These are phyloP conservation scores for Aegypius monachus DNA, from an alignment of 2,113 vertebrate species.

Conservation along the genomic window DNA sequence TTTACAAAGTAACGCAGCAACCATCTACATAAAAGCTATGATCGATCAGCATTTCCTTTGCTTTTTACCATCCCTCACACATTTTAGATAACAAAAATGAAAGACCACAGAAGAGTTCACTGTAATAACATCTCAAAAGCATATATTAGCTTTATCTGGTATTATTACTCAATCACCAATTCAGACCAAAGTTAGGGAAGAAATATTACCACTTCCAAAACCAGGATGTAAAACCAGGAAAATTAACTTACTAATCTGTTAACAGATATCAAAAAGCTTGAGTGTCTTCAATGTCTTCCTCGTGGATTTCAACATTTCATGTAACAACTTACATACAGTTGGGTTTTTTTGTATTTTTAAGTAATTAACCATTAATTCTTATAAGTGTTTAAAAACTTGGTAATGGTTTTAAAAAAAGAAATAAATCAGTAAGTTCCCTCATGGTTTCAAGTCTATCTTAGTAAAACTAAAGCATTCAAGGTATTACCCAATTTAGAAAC, in stretches of 20 bases:
- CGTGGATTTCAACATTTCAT: not conserved
- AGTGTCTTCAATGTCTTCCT: not conserved
- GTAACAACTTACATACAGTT: not conserved
- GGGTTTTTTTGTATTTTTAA: not conserved
- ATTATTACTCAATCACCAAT: not conserved
- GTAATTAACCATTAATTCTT: not conserved
- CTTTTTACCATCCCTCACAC: not conserved
- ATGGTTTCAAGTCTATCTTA: not conserved
- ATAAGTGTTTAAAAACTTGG: not conserved
- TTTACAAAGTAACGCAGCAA: not conserved
- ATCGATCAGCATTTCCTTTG: not conserved
- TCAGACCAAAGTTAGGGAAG: not conserved
- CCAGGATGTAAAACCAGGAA: not conserved
- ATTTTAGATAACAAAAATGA: not conserved
- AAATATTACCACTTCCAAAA: not conserved
- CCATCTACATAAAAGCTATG: not conserved
- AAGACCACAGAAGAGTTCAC: not conserved
- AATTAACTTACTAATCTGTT: not conserved
- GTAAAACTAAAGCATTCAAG: not conserved
- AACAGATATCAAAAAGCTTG: not conserved
- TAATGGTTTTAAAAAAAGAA: not conserved
- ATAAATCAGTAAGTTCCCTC: not conserved
- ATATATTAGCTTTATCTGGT: not conserved
- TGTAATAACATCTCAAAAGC: not conserved
- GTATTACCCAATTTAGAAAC: constrained; percentile 25